phyloP scores from a whole-genome alignment of 2,888 invertebrate genomes.

The Uropetala carovei region DNA sequence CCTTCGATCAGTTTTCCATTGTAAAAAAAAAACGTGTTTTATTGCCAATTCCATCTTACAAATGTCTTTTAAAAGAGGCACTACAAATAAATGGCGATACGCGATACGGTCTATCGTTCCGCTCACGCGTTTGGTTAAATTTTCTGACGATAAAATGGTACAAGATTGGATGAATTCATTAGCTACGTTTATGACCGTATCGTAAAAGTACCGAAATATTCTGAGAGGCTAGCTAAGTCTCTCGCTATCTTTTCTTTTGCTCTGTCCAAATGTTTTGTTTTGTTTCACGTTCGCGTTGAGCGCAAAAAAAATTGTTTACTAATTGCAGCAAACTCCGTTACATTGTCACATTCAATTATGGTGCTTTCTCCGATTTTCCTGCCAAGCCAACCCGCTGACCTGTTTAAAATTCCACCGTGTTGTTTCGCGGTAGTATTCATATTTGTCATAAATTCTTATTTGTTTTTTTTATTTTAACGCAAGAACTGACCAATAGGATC shows the following conservation, averaged over 20 bases:
- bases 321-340: not conserved
- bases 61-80: no score
- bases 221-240: not conserved
- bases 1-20: no score
- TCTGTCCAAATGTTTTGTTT: not conserved
- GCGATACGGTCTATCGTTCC: no score
- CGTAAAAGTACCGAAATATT: not conserved
- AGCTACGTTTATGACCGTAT: not conserved
- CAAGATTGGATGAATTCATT: not conserved
- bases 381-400: not conserved
- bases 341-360: not conserved
- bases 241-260: not conserved
- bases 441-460: not conserved
- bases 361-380: not conserved
- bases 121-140: no score
- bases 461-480: not conserved
- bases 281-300: not conserved
- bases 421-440: not conserved
- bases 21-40: no score
- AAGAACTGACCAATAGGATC: not conserved
- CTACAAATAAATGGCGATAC: no score
- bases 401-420: not conserved
- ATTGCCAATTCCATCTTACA: no score
- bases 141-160: no score
- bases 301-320: not conserved